These are phyloP conservation scores for Carduelis carduelis DNA, from an alignment of 2,797 vertebrate genomes.

Conservation along the genomic window DNA sequence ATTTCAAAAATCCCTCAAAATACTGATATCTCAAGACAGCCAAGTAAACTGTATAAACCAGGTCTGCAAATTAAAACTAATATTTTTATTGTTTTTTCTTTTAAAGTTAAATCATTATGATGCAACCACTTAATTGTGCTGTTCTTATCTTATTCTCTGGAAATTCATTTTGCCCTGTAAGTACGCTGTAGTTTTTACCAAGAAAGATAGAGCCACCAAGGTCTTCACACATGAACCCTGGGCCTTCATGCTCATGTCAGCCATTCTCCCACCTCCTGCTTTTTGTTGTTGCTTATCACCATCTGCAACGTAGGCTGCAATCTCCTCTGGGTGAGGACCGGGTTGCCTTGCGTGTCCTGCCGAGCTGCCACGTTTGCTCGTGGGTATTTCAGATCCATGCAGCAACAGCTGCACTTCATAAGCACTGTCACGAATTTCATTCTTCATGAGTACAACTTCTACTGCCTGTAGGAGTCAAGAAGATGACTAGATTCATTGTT, in stretches of 20 bases:
- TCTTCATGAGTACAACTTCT: background rate
- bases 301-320: background rate
- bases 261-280: background rate
- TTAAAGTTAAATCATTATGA: background rate
- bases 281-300: background rate
- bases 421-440: background rate
- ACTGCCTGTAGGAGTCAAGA: background rate
- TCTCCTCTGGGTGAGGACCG: background rate
- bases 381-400: background rate
- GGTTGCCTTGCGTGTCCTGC: background rate
- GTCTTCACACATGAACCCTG: background rate
- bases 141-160: background rate
- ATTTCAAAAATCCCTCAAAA: background rate
- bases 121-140: background rate
- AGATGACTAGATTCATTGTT: background rate
- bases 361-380: rapidly evolving
- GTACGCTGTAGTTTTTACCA: background rate
- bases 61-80: background rate
- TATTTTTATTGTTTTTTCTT: background rate
- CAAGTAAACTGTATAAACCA: background rate
- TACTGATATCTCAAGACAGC: background rate
- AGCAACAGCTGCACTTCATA: background rate
- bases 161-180: background rate
- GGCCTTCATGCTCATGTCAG: background rate
- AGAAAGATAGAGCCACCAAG: background rate